These are phyloP conservation scores for Zosterops hypoxanthus DNA, from an alignment of 2,113 vertebrate genomes.

Conservation along the genomic window DNA sequence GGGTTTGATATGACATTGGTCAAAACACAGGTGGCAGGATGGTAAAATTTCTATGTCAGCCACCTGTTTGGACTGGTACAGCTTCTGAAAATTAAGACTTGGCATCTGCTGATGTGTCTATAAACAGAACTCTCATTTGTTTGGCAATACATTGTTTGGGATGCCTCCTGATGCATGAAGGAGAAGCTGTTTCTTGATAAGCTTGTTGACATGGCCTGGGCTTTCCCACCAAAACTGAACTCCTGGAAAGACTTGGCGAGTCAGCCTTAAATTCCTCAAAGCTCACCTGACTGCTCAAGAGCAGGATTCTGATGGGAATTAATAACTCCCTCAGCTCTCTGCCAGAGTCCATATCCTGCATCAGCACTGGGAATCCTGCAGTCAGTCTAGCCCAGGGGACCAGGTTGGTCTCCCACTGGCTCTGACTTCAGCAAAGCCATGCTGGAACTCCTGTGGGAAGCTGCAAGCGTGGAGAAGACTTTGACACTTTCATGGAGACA, in stretches of 20 bases:
- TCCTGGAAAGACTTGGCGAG: not conserved
- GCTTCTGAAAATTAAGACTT: not conserved
- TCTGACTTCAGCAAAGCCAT: not conserved
- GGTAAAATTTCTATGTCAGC: not conserved
- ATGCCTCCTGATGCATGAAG: not conserved
- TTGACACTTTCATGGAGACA: not conserved
- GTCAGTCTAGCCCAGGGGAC: not conserved
- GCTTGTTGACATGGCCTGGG: not conserved
- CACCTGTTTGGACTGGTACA: not conserved
- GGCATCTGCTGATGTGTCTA: not conserved
- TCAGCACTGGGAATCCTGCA: not conserved
- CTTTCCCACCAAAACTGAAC: not conserved
- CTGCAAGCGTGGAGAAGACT: not conserved
- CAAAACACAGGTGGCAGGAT: not conserved
- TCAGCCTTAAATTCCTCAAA: not conserved
- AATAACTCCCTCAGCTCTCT: not conserved
- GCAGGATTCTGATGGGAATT: not conserved
- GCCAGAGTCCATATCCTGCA: not conserved
- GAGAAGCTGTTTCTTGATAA: not conserved
- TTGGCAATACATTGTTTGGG: not conserved
- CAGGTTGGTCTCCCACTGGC: not conserved
- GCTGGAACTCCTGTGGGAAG: not conserved
- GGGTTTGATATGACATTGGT: not conserved
- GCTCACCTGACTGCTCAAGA: not conserved
- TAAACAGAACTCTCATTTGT: not conserved